phyloP scores from a whole-genome alignment of 37 sponge, comb jelly and placozoan species.

The Oopsacas minuta region DNA sequence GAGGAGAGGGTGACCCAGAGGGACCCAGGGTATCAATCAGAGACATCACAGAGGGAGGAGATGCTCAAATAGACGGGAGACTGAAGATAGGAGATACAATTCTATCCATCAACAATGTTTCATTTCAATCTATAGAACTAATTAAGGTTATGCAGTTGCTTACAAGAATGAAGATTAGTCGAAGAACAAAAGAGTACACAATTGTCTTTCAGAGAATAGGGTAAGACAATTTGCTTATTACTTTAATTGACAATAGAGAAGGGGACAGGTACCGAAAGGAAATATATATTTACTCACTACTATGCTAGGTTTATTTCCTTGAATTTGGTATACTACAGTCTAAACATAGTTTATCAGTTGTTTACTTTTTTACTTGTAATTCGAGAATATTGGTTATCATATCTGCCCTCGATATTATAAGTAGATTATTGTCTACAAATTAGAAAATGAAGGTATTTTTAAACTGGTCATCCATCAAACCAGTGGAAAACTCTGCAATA shows the following conservation, averaged over 20 bases:
- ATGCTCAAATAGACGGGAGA: background rate
- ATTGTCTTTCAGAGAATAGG: background rate
- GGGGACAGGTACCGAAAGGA: too few species aligned
- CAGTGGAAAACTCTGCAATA: background rate
- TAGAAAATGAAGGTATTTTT: background rate
- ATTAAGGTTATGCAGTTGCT: background rate
- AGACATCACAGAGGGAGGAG: background rate
- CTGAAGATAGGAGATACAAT: background rate
- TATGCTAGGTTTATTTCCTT: too few species aligned
- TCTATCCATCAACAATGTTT: constrained; percentile 1
- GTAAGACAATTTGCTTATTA: too few species aligned
- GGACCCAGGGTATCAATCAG: background rate
- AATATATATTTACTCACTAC: too few species aligned
- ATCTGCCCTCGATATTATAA: too few species aligned
- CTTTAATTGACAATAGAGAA: too few species aligned
- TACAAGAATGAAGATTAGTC: background rate
- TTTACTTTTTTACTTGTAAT: too few species aligned
- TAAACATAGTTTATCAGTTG: too few species aligned
- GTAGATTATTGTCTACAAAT: too few species aligned
- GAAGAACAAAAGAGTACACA: background rate
- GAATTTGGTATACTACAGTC: too few species aligned
- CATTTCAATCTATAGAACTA: background rate
- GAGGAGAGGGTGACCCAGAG: background rate
- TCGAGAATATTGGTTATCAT: background rate
- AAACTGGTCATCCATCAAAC: background rate